phyloP scores from a whole-genome alignment of 2,797 vertebrate genomes.

The Sebastes umbrosus region DNA sequence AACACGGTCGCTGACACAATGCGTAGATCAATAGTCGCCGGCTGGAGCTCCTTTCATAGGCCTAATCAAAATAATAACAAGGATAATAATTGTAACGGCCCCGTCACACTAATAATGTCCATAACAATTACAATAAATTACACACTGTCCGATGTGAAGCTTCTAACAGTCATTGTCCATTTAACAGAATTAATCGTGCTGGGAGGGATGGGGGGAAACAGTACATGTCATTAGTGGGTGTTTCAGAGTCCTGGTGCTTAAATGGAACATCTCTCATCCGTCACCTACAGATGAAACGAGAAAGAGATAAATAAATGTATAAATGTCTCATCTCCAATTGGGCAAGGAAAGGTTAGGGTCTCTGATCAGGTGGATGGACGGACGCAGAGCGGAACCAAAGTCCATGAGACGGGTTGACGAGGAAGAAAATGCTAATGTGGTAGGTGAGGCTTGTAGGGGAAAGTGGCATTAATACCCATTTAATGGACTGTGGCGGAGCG shows the following conservation, averaged over 20 bases:
- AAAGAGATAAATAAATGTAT: constrained; percentile 19
- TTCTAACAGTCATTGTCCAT: constrained; percentile 40
- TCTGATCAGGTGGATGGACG: constrained; percentile 17
- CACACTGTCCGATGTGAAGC: constrained; percentile 13
- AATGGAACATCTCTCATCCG: neutral
- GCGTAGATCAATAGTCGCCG: constrained; percentile 49
- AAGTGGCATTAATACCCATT: constrained; percentile 57
- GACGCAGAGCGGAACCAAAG: constrained; percentile 15
- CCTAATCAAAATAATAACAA: constrained; percentile 47
- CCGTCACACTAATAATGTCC: constrained; percentile 48
- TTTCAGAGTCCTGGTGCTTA: neutral
- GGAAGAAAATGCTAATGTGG: constrained; percentile 28
- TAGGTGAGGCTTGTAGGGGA: constrained; percentile 40
- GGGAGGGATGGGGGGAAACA: neutral
- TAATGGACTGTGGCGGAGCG: constrained; percentile 61
- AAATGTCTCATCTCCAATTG: constrained; percentile 31
- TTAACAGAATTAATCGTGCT: constrained; percentile 47
- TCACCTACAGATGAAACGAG: constrained; percentile 21
- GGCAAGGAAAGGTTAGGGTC: constrained; percentile 15
- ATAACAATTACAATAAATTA: constrained; percentile 55
- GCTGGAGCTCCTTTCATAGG: neutral
- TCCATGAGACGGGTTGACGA: neutral
- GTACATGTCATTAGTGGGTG: constrained; percentile 8
- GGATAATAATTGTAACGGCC: constrained; percentile 39
- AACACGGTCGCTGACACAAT: constrained; percentile 29